Base-by-base conservation (phyloP, 2,113 vertebrate species). In the Romanogobio albipinnatus region DNA sequence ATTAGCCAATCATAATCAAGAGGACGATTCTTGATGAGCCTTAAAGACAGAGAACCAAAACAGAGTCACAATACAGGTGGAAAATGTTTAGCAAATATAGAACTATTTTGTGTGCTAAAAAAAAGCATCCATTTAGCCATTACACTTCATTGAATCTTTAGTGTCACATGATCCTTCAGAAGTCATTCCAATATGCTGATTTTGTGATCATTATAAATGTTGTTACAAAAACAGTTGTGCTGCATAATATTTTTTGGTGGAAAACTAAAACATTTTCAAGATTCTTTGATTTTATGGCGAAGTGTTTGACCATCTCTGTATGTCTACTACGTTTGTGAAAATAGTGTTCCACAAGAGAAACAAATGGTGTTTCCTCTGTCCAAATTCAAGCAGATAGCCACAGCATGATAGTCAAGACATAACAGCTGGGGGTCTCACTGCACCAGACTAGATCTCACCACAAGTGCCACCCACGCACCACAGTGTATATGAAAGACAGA, bases 341-440 rank as follows among this genome's bases (percentile, higher is more conserved):
- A 56, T 56, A 56, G 53, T 56, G 17, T 56, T 56, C 17, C 66
- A 70, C 33, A 43, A 56, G 17, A 56, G 15, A 15, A 76, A 75
- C 24, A 33, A 56, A 76, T 17, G 22, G 26, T 56, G 33, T 22
- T 39, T 70, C 49, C 9, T 33, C 49, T 0, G 29, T n/a, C 75
- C 5, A 58, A 76, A 47, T 49, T 47, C 19, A 36, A 47, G 43
- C 4, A 39, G 15, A 74, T 64, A 64, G 33, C 68, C 66, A 79
- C 68, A 87, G 76, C 56, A 84, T 74, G 66, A 66, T 47, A 59
- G 49, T 59, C 59, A 70, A 66, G 26, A 51, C 74, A 68, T 62
- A 74, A 43, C 80, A 83, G 85, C 80, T 71, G 61, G 85, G 66
- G 76, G 59, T 47, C 66, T 89, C 59, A 90, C 68, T 86, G 89